Evolutionary conservation across 1,140 invertebrate genomes (phyloP).

Genomic region (Thereuonema tuberculata): DNA sequence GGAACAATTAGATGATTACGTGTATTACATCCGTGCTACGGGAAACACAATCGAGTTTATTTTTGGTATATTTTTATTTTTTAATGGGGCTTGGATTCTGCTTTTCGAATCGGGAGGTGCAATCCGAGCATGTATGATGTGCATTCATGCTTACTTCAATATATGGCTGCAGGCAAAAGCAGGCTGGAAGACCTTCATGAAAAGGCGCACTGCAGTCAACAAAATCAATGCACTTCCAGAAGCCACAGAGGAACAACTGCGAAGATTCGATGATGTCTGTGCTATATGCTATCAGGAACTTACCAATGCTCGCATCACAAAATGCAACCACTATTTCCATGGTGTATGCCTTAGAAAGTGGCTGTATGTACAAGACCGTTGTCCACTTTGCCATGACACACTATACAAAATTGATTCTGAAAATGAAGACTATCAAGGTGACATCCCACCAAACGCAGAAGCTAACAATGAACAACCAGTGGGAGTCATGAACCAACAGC

Average conservation of each 20-base stretch:
- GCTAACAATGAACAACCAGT: background rate
- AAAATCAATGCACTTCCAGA: slow-evolving; percentile 81
- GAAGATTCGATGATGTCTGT: slow-evolving; percentile 73
- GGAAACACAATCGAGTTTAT: slow-evolving; percentile 69
- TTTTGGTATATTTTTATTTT: slow-evolving; percentile 86
- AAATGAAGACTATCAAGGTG: background rate
- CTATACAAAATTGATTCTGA: slow-evolving; percentile 6
- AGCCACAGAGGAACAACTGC: slow-evolving; percentile 61
- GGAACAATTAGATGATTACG: slow-evolving; percentile 87
- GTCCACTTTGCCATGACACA: slow-evolving; percentile 38
- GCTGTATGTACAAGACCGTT: slow-evolving; percentile 66
- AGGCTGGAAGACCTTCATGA: slow-evolving; percentile 87
- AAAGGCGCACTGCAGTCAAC: slow-evolving; percentile 75
- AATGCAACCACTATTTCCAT: slow-evolving; percentile 89
- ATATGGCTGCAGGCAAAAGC: slow-evolving; percentile 86
- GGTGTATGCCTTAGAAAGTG: slow-evolving; percentile 87
- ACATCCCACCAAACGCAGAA: background rate
- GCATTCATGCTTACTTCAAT: slow-evolving; percentile 93
- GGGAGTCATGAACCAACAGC: too few species aligned
- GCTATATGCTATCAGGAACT: slow-evolving; percentile 93
- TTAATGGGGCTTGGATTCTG: slow-evolving; percentile 87
- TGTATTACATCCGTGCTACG: slow-evolving; percentile 81
- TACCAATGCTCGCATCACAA: slow-evolving; percentile 78
- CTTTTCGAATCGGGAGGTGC: slow-evolving; percentile 78
- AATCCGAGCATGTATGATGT: slow-evolving; percentile 82